phyloP scores from a whole-genome alignment of 2,888 invertebrate genomes.

The Apocheima hispidaria region DNA sequence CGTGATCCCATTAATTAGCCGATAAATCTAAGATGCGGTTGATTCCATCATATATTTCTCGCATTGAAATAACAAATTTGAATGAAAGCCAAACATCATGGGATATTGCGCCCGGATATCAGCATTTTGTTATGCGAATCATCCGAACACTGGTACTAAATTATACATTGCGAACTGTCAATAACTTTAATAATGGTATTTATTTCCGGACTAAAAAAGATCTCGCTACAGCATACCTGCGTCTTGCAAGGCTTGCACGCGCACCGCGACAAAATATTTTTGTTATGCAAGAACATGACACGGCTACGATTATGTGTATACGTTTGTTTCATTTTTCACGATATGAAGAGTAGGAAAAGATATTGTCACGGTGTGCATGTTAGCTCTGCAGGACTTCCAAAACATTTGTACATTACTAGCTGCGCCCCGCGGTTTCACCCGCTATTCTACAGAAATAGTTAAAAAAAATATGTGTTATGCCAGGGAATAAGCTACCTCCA shows the following conservation, averaged over 20 bases:
- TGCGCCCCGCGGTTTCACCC: too few relatives aligned
- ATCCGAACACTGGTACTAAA: slow-evolving; percentile 17
- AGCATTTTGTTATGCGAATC: slow-evolving; percentile 24
- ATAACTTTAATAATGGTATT: slow-evolving; percentile 9
- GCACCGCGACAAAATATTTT: too few relatives aligned
- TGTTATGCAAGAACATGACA: too few relatives aligned
- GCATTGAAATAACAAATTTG: slow-evolving; percentile 41
- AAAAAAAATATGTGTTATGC: too few relatives aligned
- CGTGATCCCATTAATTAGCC: slow-evolving; percentile 28
- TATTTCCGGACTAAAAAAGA: slow-evolving; percentile 17
- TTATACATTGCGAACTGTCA: slow-evolving; percentile 29
- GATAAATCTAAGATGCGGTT: slow-evolving; percentile 21
- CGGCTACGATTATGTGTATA: too few relatives aligned
- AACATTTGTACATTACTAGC: not conserved
- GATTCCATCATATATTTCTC: slow-evolving; percentile 14
- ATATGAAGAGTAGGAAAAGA: too few relatives aligned
- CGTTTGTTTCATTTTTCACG: too few relatives aligned
- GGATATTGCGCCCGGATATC: slow-evolving; percentile 34
- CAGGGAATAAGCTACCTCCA: too few relatives aligned
- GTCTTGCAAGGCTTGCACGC: too few relatives aligned
- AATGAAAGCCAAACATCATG: slow-evolving; percentile 48
- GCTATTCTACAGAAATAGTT: too few relatives aligned
- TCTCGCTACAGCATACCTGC: not conserved
- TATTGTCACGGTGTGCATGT: too few relatives aligned
- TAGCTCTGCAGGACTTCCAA: slow-evolving; percentile 14